Percentiles rank a stretch among this genome's conserved stretches.
Conservation (phyloP, 2,797 vertebrate genomes). For the Clarias fuscus region DNA sequence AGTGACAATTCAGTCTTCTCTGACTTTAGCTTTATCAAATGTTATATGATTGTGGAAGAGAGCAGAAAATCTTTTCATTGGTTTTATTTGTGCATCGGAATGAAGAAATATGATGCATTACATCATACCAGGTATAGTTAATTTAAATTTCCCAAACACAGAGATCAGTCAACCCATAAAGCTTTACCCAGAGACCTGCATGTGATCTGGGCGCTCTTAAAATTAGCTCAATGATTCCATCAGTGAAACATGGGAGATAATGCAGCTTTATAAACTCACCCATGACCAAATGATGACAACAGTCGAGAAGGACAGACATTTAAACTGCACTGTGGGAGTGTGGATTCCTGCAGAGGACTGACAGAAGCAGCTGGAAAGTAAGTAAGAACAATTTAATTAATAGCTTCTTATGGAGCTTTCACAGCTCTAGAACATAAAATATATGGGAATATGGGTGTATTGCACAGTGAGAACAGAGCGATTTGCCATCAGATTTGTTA, state of each 20-base stretch:
- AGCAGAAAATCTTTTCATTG: not conserved
- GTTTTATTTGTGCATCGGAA: not conserved
- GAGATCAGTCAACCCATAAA: slow-evolving; percentile 27
- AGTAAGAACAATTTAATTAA: not conserved
- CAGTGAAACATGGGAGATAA: slow-evolving; percentile 56
- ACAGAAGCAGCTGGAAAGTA: not conserved
- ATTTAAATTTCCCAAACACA: not conserved
- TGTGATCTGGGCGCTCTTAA: slow-evolving; percentile 43
- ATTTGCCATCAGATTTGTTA: not conserved
- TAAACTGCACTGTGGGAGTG: slow-evolving; percentile 14
- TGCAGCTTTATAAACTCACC: slow-evolving; percentile 64
- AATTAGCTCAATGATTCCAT: slow-evolving; percentile 52
- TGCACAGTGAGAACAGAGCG: not conserved
- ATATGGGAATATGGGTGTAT: not conserved
- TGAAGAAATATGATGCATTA: not conserved
- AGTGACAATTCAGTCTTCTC: not conserved
- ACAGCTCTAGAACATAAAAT: not conserved
- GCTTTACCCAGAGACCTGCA: slow-evolving; percentile 30
- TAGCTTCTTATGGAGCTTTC: not conserved
- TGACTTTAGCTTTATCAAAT: not conserved
- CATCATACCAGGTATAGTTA: not conserved
- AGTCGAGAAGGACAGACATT: not conserved
- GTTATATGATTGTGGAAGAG: not conserved
- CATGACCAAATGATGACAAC: slow-evolving; percentile 33
- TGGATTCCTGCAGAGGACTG: not conserved